A percentile compares a stretch with the other conserved stretches of the same genome.
phyloP scores from a whole-genome alignment of 1,140 invertebrate genomes.

The Telenomus remus region DNA sequence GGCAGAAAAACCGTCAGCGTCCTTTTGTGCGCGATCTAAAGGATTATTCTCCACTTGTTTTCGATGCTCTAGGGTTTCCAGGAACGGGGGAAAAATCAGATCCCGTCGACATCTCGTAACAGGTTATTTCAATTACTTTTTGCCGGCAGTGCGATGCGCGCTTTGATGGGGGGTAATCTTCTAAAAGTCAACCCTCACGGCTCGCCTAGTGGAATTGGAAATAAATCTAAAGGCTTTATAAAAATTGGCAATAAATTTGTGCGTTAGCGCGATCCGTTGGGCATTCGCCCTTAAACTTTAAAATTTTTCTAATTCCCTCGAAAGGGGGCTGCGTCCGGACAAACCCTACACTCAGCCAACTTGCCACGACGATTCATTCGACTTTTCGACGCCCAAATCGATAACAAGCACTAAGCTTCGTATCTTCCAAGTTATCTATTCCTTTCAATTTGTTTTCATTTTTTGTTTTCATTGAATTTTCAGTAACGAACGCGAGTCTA shows the following conservation, averaged over 20 bases:
- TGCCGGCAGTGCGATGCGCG: slow-evolving; percentile 40
- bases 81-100: neutral
- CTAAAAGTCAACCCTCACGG: slow-evolving; percentile 51
- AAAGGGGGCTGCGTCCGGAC: slow-evolving; percentile 60
- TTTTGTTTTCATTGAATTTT: too few species aligned
- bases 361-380: slow-evolving; percentile 45
- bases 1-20: too few species aligned
- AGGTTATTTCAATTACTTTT: slow-evolving; percentile 56
- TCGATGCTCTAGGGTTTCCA: neutral
- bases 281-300: slow-evolving; percentile 67
- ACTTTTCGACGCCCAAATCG: slow-evolving; percentile 62
- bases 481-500: too few species aligned
- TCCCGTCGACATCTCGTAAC: slow-evolving; percentile 2
- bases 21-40: too few species aligned
- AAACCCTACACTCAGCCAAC: slow-evolving; percentile 21
- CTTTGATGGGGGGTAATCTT: slow-evolving; percentile 49
- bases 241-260: slow-evolving; percentile 74
- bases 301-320: slow-evolving; percentile 71
- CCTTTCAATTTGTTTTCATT: too few species aligned
- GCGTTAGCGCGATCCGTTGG: slow-evolving; percentile 66
- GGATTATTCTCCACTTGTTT: too few species aligned
- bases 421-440: slow-evolving; percentile 27
- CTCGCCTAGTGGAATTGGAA: slow-evolving; percentile 60
- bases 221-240: slow-evolving; percentile 72
- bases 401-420: slow-evolving; percentile 58